Evolutionary conservation across 2,888 invertebrate species (phyloP), one percentile per base, ranked within the genome.

Genomic region (Drosophila gaucha): DNA sequence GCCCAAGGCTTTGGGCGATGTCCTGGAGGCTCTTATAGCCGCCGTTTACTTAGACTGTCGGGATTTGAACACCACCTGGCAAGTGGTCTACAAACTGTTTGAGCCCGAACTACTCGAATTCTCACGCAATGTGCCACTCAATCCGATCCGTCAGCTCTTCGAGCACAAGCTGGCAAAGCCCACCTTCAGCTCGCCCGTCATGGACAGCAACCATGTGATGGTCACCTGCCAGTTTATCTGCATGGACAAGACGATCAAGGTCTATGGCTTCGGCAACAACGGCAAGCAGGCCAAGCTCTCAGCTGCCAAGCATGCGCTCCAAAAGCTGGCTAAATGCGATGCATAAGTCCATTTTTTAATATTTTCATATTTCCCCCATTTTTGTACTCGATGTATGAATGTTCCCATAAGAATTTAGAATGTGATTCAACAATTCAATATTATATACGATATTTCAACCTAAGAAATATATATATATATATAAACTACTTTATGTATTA

Each of bases 1-100:
- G 3, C 95, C 95, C 0, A 96, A 97, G 93, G 95, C 95, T 0
- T 93, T 99, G 28, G 98, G 99, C 10, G 99, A 99, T 91, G 92
- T 99, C 35, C 96, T 98, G 91, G 99, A 99, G 92, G 96, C 99
- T 0, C 87, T 98, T 0, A 95, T 96, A 20, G 99, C 97, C 1
- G 99, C 98, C 0, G 94, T 98, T n/a, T 98, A 94, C 91, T 91
- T 99, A 41, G 99, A 99, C 91, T 94, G 94, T 24, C 95, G 96
- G 86, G 92, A 95, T 88, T 90, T 97, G n/a, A 86, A 93, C 8
- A 90, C 89, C 0, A 95, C 96, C n/a, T 99, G 97, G 98, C 91
- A 92, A 28, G 95, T 98, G 0, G 94, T 97, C 72, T 97, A 97
- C 90, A 92, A 93, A 47, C 93, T 99, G 38, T 97, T 99, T 96